Conservation (phyloP, 2,888 invertebrate genomes). For the Aethes cnicana region DNA sequence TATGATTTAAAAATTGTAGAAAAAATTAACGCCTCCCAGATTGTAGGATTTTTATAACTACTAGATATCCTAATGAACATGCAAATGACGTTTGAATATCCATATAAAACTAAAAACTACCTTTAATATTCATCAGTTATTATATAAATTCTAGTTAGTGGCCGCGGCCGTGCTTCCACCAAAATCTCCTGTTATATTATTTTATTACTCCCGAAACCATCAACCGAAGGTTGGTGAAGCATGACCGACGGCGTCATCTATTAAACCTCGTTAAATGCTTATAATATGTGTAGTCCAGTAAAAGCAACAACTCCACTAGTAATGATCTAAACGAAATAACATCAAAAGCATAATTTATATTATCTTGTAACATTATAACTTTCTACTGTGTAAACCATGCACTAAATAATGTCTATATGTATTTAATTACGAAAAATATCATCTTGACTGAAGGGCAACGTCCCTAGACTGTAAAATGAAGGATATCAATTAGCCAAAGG, state of each 20-base stretch:
- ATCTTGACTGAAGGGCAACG: slow-evolving; percentile 8
- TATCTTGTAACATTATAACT: slow-evolving; percentile 42
- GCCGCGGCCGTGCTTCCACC: slow-evolving; percentile 52
- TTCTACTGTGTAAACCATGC: slow-evolving; percentile 52
- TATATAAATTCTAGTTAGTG: slow-evolving; percentile 47
- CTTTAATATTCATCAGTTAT: slow-evolving; percentile 41
- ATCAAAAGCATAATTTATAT: slow-evolving; percentile 58
- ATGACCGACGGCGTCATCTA: slow-evolving; percentile 45
- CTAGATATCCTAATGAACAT: slow-evolving; percentile 45
- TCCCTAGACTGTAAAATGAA: too few species aligned
- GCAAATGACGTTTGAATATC: slow-evolving; percentile 52
- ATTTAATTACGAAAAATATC: slow-evolving; percentile 49
- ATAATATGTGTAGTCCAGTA: slow-evolving; percentile 46
- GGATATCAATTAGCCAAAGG: too few species aligned
- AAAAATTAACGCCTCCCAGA: slow-evolving; percentile 37
- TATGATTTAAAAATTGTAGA: slow-evolving; percentile 39
- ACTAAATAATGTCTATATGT: slow-evolving; percentile 45
- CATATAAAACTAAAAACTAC: slow-evolving; percentile 63
- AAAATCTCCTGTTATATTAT: slow-evolving; percentile 45
- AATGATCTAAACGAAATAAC: slow-evolving; percentile 53
- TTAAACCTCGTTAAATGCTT: slow-evolving; percentile 51
- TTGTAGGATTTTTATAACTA: slow-evolving; percentile 30
- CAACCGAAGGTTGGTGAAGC: slow-evolving; percentile 48
- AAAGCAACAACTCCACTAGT: slow-evolving; percentile 56
- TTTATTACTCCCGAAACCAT: too few species aligned